These are phyloP conservation scores for Crotalus adamanteus DNA, from an alignment of 2,797 vertebrate species.

Conservation along the genomic window DNA sequence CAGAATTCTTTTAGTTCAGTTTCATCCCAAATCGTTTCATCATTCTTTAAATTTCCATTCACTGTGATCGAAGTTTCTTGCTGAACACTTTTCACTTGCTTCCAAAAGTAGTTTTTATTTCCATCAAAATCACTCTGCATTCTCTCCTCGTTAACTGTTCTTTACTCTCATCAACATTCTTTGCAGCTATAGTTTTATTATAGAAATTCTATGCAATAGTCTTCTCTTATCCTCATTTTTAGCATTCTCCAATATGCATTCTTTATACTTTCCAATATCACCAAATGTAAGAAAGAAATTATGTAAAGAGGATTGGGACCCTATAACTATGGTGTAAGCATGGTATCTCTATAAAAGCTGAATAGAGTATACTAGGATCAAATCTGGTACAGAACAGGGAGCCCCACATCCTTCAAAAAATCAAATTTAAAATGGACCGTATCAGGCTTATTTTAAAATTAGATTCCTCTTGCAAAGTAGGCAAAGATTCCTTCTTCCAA, in stretches of 20 bases:
- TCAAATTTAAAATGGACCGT: background rate
- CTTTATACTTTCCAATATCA: background rate
- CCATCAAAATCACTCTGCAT: background rate
- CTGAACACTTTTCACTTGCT: background rate
- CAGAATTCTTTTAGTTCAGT: background rate
- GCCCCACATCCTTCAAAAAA: background rate
- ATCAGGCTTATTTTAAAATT: background rate
- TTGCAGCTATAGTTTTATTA: background rate
- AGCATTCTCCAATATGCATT: background rate
- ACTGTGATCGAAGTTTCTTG: background rate
- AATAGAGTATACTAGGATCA: background rate
- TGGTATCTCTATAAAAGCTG: background rate
- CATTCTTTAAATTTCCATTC: background rate
- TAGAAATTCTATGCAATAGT: background rate
- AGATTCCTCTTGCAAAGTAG: too few species aligned
- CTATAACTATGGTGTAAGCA: background rate
- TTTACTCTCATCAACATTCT: background rate
- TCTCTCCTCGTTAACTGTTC: background rate
- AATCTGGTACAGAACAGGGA: background rate
- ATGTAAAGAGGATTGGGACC: background rate
- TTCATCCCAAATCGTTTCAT: background rate
- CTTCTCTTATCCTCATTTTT: background rate
- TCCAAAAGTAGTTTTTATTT: background rate
- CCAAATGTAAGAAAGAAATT: background rate
- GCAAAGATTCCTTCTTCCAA: too few species aligned